phyloP scores from a whole-genome alignment of 1,140 invertebrate genomes.

The Drosophila persimilis region DNA sequence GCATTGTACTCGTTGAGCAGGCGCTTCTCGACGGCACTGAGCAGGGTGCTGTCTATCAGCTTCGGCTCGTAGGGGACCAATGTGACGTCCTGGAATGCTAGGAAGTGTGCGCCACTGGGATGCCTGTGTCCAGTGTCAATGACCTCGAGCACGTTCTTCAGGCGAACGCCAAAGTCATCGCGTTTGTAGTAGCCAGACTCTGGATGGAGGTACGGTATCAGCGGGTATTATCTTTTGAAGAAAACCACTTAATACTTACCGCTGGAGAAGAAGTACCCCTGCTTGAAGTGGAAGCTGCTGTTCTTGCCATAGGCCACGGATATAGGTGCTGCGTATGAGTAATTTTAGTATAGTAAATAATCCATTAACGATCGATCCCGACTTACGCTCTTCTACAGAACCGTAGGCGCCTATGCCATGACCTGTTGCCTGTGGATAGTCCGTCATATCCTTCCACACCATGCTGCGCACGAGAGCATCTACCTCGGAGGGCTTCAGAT shows the following conservation, averaged over 20 bases:
- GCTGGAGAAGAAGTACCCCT: slow-evolving; percentile 93
- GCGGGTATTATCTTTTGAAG: neutral
- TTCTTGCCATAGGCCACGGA: slow-evolving; percentile 85
- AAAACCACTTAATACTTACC: slow-evolving; percentile 84
- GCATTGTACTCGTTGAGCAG: slow-evolving; percentile 92
- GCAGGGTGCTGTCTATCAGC: slow-evolving; percentile 90
- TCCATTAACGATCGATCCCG: rapidly evolving
- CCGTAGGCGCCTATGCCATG: slow-evolving; percentile 95
- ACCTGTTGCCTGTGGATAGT: slow-evolving; percentile 94
- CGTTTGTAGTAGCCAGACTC: slow-evolving; percentile 93
- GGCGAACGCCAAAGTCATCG: slow-evolving; percentile 93
- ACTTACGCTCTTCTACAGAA: slow-evolving; percentile 82
- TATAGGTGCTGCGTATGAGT: slow-evolving; percentile 87
- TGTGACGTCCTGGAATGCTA: slow-evolving; percentile 92
- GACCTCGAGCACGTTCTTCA: slow-evolving; percentile 96
- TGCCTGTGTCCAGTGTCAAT: slow-evolving; percentile 85
- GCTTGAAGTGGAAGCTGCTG: slow-evolving; percentile 86
- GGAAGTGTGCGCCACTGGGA: slow-evolving; percentile 84
- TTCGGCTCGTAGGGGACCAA: slow-evolving; percentile 96
- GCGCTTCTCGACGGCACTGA: slow-evolving; percentile 89
- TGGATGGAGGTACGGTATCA: slow-evolving; percentile 69
- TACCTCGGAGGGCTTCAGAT: slow-evolving; percentile 87
- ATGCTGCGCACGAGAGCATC: slow-evolving; percentile 90
- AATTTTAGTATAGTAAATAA: neutral
- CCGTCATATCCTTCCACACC: slow-evolving; percentile 91